Evolutionary conservation across 2,888 invertebrate genomes (phyloP), one percentile per base, ranked within the genome.

Genomic region (Sphaerolaimus hirsutus): DNA sequence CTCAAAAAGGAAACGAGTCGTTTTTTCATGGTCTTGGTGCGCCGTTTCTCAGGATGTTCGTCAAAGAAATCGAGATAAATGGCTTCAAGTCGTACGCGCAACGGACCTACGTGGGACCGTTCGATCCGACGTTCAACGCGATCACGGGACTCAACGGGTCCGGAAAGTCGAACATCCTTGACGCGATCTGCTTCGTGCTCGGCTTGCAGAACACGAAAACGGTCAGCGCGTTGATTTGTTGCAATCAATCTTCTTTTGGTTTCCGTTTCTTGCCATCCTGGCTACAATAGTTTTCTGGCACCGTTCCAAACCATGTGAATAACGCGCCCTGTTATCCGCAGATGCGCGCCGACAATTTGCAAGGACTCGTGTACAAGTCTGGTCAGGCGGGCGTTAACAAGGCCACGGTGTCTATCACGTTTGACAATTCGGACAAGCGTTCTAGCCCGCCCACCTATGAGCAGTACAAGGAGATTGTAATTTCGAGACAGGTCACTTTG

Each of bases 51-150:
- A 52, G 44, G 44, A 93, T 97, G 93, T 75, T 77, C 64, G 78
- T 97, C 43, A 91, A 87, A 65, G 78, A 78, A 1, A 78, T 93
- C 56, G 74, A 82, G 32, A 69, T 97, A 43, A 91, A 97, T 61
- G 97, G 97, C 41, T 97, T 99, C 64, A 97, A 97, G 68, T 93
- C 93, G 0, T 97, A 97, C 60, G 89, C 87, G 0, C 78, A 79
- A 55, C 72, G 83, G 54, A 84, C 86, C 0, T 84, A 84, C 68
- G 76, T 97, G 44, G 76, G 75, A 52, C 82, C 80, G 1, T 93
- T 97, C 63, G 93, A 97, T 69, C 75, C 75, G 0, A 76, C 81
- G 65, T 97, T 97, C 64, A 97, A 93, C 60, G 97, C 93, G 2
- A 93, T 97, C 46, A 93, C 93, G 17, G 97, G 44, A 2, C 44